These are phyloP conservation scores for Phrynocephalus guinanensis DNA, from an alignment of 2,797 vertebrate species.

Conservation along the genomic window DNA sequence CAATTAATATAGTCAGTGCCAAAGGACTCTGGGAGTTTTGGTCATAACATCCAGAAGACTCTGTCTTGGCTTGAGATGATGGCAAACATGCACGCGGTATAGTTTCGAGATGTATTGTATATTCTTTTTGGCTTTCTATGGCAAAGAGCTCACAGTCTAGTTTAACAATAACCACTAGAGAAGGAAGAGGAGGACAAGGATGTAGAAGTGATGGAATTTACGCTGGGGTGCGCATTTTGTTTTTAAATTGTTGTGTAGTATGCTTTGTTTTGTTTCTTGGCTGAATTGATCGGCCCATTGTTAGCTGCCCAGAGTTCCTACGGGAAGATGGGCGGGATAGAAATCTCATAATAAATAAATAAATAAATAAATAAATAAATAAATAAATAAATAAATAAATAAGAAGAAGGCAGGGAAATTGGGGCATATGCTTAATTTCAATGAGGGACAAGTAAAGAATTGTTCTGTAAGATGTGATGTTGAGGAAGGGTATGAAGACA, in stretches of 20 bases:
- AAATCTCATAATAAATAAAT: too few relatives aligned
- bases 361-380: too few relatives aligned
- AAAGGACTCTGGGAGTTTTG: background rate
- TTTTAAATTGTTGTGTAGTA: too few relatives aligned
- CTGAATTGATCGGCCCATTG: too few relatives aligned
- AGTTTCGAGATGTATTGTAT: too few relatives aligned
- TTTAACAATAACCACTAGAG: background rate
- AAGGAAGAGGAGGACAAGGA: background rate
- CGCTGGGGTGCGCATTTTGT: too few relatives aligned
- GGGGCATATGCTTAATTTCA: too few relatives aligned
- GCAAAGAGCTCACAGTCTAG: background rate
- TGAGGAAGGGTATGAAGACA: background rate
- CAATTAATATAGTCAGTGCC: background rate
- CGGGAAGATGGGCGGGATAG: too few relatives aligned
- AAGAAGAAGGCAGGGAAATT: background rate
- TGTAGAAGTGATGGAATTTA: fast-evolving
- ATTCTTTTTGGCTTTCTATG: background rate
- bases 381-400: too few relatives aligned
- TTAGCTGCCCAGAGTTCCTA: too few relatives aligned
- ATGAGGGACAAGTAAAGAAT: background rate
- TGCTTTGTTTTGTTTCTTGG: too few relatives aligned
- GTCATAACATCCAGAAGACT: background rate
- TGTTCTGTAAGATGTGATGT: background rate
- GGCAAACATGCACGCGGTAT: background rate
- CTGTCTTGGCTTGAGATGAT: background rate